phyloP scores from a whole-genome alignment of 2,113 vertebrate species.

The Zosterops pallidus region DNA sequence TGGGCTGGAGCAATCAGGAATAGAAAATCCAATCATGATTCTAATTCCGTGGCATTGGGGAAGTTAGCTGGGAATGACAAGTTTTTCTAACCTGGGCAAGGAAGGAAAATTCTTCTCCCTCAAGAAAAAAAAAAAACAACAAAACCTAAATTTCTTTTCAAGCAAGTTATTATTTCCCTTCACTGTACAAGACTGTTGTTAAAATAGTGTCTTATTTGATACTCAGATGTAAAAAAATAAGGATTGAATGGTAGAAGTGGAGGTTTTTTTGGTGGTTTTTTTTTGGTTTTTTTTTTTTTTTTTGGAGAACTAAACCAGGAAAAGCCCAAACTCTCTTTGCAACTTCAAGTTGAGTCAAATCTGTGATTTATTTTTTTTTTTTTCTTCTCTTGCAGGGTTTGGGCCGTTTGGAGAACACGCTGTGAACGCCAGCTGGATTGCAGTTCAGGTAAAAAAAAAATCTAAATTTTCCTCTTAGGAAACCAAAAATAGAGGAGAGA shows the following conservation, averaged over 20 bases:
- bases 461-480: no score
- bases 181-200: rapidly evolving
- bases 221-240: background rate
- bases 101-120: background rate
- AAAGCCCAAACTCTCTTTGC: background rate
- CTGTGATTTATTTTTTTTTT: background rate
- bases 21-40: background rate
- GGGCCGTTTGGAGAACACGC: conserved; percentile 81
- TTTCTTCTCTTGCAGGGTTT: conserved; percentile 72
- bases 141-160: no score
- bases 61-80: background rate
- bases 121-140: background rate
- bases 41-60: background rate
- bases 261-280: background rate
- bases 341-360: no score
- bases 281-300: background rate
- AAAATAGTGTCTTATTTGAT: background rate
- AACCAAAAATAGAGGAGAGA: background rate
- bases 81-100: background rate
- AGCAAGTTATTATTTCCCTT: background rate
- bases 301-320: background rate
- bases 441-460: conserved; percentile 76
- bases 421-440: conserved; percentile 82
- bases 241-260: background rate
- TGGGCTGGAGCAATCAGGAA: background rate